Evolutionary conservation across 2,888 invertebrate species (phyloP).

Genomic region (Anodontia alba): DNA sequence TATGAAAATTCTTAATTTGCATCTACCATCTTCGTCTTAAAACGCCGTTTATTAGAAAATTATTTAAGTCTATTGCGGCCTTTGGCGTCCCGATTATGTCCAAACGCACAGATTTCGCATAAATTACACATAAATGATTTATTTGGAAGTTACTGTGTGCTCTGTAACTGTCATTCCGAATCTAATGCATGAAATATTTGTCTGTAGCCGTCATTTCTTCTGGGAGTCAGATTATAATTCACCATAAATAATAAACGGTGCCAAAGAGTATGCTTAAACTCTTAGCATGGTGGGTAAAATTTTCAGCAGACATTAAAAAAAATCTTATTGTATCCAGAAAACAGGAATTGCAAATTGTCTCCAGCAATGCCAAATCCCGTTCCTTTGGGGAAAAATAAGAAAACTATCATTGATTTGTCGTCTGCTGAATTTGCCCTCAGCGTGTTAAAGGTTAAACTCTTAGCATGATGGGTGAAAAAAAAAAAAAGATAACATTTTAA

Average conservation of each 20-base stretch:
- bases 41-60: neutral
- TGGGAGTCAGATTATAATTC: neutral
- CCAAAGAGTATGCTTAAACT: no score
- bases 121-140: neutral
- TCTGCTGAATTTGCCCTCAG: no score
- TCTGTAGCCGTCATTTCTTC: neutral
- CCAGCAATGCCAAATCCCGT: no score
- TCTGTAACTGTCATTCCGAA: neutral
- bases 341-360: no score
- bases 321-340: no score
- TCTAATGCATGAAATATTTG: neutral
- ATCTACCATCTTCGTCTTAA: neutral
- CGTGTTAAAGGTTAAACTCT: no score
- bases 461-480: no score
- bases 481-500: no score
- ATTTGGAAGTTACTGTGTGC: neutral
- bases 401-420: no score
- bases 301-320: no score
- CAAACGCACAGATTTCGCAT: slow-evolving; percentile 6
- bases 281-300: no score
- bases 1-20: neutral
- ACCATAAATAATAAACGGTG: neutral
- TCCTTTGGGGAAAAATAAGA: no score
- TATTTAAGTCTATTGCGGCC: neutral
- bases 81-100: neutral